Evolutionary conservation across 1,140 invertebrate species (phyloP), one percentile per base, ranked within the genome.

Genomic region (Psix sp.): DNA sequence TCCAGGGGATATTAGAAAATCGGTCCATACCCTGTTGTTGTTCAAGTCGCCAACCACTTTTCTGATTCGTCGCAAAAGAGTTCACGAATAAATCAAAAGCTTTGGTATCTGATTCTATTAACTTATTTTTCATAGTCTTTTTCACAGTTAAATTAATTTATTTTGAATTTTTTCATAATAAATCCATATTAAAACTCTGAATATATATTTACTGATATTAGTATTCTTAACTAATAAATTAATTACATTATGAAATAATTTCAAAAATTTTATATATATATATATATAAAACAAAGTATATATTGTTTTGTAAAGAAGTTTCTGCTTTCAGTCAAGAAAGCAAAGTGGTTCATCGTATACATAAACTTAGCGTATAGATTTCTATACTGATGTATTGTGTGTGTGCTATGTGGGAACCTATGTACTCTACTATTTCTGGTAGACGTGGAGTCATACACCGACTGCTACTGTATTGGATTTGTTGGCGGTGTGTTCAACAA

Each of bases 401-500:
- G 63, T 73, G 60, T 73, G 65, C 39, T 57, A 45, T 60, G 70
- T 66, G 51, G 21, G 48, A 67, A 72, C 38, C 65, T 67, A 73
- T 73, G 63, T 76, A 73, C 56, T 51, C 60, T 66, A 72, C 67
- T 68, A 74, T 65, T 63, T 77, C 62, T 74, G 36, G 65, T 68
- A 70, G 54, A 70, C 43, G 59, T 6, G 71, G 36, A 77, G 74
- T 57, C 60, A 78, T 68, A 71, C 57, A 72, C 66, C 18, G 63
- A 43, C 51, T 75, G 52, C 59, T 39, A 59, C 59, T 80, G 74
- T 83, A 82, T 84, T 84, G 81, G 81, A 85, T 84, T 84, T 84
- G 84, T 84, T 80, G 82, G 79, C 73, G 79, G 80, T 84, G 82
- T 85, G 83, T 84, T 84, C 79, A 80, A 84, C 84, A 85, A 85